Evolutionary conservation across 2,797 vertebrate species (phyloP), one percentile per base, ranked within the genome.

Genomic region (Chaenodraco wilsoni): DNA sequence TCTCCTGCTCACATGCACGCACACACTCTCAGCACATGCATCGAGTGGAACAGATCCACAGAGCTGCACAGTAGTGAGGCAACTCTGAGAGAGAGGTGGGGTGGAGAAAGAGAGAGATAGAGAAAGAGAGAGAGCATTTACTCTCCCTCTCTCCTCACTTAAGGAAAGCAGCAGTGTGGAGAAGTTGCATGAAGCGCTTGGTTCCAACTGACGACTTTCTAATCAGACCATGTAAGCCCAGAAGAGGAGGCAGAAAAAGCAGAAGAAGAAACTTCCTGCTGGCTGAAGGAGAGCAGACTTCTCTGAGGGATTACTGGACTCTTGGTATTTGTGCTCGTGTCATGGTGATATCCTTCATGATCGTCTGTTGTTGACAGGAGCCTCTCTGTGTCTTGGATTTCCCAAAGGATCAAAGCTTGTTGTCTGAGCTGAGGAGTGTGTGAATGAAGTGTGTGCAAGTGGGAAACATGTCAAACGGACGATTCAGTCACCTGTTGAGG

Each of bases 401-500:
- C 58, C 68, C 54, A 4, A 37, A 58, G 70, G 78, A 86, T 84
- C 83, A 83, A 84, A 74, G 64, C 86, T 85, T 78, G 69, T 67
- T 83, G 76, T 72, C 48, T 21, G 56, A 84, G 68, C 69, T 27
- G 55, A 74, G 80, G 52, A 73, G 82, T 52, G 78, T 56, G 69
- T 88, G 85, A 79, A 79, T 79, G 84, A 84, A 84, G 78, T 68
- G 62, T 55, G 65, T 41, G n/a, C 81, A 70, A 78, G 78, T 72
- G 49, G 87, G 74, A 85, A 86, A 74, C 89, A 95, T 95, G 94
- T 89, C 88, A 79, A 84, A 61, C 46, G 77, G 83, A 87, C 85
- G 45, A 61, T 73, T 83, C 77, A 69, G 85, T 92, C 92, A 93
- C 93, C 91, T 94, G 92, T 79, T 92, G 78, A 88, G 79, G 74